Percentiles rank a stretch among this genome's conserved stretches.
phyloP scores from a whole-genome alignment of 2,113 vertebrate genomes.

The Pteropus alecto region DNA sequence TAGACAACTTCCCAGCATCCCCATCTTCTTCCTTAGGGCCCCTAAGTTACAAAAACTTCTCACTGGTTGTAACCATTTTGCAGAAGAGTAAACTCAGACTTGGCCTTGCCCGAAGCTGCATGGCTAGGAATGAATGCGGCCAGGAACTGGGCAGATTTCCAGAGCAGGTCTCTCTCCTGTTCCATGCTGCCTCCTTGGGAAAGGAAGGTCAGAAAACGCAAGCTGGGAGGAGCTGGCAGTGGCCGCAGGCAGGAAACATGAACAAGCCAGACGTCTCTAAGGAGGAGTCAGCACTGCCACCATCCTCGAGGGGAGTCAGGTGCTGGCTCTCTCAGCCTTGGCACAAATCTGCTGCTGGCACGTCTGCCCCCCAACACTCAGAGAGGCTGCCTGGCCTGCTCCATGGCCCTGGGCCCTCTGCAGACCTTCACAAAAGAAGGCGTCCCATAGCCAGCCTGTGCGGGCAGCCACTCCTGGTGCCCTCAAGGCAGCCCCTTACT shows the following conservation, averaged over 20 bases:
- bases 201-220: background rate
- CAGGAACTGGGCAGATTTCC: background rate
- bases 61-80: background rate
- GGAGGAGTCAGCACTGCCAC: background rate
- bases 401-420: background rate
- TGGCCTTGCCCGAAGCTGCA: background rate
- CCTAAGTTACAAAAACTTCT: background rate
- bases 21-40: background rate
- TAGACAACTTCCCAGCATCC: background rate
- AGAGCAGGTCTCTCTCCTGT: background rate
- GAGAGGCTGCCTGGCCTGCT: background rate
- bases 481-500: background rate
- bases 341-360: background rate
- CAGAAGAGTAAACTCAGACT: background rate
- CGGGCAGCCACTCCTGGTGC: background rate
- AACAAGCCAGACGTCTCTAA: background rate
- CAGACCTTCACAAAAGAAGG: background rate
- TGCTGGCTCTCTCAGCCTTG: background rate
- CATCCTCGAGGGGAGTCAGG: background rate
- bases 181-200: background rate
- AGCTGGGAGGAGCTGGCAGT: background rate
- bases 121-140: background rate
- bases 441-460: background rate
- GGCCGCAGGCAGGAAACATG: background rate
- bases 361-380: background rate